A percentile compares a stretch with the other conserved stretches of the same genome.
These are phyloP conservation scores for Etheostoma perlongum DNA, from an alignment of 2,797 vertebrate species.

Conservation along the genomic window DNA sequence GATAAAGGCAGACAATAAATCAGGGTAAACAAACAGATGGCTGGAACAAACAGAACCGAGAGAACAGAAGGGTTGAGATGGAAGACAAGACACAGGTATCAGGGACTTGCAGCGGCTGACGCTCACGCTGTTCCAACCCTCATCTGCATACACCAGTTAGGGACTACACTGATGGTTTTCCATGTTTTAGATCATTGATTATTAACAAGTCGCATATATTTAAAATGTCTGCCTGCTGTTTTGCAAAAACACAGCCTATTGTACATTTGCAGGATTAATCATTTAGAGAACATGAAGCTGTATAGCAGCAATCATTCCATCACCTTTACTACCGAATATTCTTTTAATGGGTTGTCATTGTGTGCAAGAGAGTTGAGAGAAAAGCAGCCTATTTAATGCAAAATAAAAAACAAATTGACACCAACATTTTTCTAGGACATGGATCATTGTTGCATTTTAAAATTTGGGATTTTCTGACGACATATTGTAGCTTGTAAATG, in stretches of 20 bases:
- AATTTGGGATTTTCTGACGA: too few relatives aligned
- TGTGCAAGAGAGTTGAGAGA: neutral
- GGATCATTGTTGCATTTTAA: neutral
- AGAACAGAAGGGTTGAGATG: slow-evolving; percentile 54
- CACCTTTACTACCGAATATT: neutral
- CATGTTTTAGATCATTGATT: slow-evolving; percentile 21
- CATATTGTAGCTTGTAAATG: too few relatives aligned
- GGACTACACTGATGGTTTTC: slow-evolving; percentile 16
- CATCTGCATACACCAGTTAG: slow-evolving; percentile 34
- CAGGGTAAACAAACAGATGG: slow-evolving; percentile 76
- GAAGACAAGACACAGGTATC: slow-evolving; percentile 51
- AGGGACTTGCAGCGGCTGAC: slow-evolving; percentile 34
- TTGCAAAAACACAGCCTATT: neutral
- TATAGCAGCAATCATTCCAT: slow-evolving; percentile 6
- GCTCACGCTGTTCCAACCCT: slow-evolving; percentile 11
- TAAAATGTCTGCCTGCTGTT: slow-evolving; percentile 8
- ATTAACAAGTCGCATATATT: slow-evolving; percentile 7
- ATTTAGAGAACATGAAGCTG: neutral
- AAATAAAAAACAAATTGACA: neutral
- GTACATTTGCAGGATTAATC: neutral
- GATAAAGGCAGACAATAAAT: slow-evolving; percentile 76
- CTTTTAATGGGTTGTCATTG: too few relatives aligned
- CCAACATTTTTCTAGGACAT: neutral
- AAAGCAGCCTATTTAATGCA: neutral
- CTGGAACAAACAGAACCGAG: slow-evolving; percentile 54